Base-by-base conservation (phyloP, 1,140 invertebrate genomes). In the Matsumurasca onukii region DNA sequence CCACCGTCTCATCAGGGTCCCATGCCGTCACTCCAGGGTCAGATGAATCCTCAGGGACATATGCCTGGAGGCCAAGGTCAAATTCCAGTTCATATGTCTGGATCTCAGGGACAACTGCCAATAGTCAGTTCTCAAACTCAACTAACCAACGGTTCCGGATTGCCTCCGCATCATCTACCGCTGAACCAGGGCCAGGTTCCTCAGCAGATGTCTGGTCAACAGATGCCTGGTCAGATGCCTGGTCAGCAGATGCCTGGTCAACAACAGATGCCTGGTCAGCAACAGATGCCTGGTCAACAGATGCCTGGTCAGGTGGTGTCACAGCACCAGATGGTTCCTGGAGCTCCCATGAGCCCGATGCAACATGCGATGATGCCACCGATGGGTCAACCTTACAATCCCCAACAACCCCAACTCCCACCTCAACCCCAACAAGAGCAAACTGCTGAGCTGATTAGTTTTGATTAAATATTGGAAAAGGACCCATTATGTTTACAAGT, bases 371-470 rank as follows among this genome's bases (percentile, higher is more conserved):
- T 29, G 29, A 12, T 29, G 55, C n/a, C 39, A 24, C 20, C 20
- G 34, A 65, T 65, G 29, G n/a, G 27, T 1, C 62, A 3, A 24
- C 62, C 62, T 2, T 15, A 24, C 34, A 13, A 5, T 3, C 51
- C 31, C 49, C 15, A 29, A 45, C 70, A 67, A 22, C 67, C 55
- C 3, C 75, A 72, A 61, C 39, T 72, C 49, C 69, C 64, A 31
- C 70, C 72, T 20, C 72, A 69, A n/a, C 69, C 69, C 34, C 66
- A 69, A 22, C 73, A 86, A 70, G 84, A 84, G 29, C 83, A 83
- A 73, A 88, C 87, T 3, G 88, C 86, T 59, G 88, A 90, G 77
- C 78, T 90, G 1, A 90, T 90, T 62, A 88, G 85, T 76, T 90
- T 90, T 76, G 88, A 90, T 80, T 90, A 82, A 83, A 39, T 39